Conservation (phyloP, 2,113 vertebrate species). For the Argyrosomus japonicus region DNA sequence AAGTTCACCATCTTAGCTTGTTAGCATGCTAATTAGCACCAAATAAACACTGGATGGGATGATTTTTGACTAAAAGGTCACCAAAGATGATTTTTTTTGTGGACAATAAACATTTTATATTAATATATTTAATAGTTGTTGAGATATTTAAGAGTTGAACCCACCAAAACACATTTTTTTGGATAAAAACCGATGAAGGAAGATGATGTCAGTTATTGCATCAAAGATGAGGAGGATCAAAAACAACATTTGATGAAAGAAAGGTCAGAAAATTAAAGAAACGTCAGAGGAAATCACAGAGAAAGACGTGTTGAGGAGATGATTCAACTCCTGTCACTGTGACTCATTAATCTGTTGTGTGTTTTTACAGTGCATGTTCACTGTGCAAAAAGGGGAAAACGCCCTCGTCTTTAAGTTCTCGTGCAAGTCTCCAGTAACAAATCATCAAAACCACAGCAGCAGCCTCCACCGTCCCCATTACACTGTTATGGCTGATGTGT, state of each 20-base stretch:
- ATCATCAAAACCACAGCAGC: slow-evolving; percentile 17
- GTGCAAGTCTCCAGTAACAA: not conserved
- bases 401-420: slow-evolving; percentile 3
- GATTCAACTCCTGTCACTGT: not conserved
- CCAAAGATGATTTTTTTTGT: not conserved
- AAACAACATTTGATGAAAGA: not conserved
- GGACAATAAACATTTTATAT: not conserved
- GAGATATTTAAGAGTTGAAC: not conserved
- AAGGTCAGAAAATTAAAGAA: not conserved
- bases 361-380: not conserved
- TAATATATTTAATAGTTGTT: not conserved
- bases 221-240: not conserved
- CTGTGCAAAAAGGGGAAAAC: not conserved
- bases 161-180: not conserved
- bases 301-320: not conserved
- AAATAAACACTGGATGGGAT: too few relatives aligned
- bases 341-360: not conserved
- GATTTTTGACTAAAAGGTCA: too few relatives aligned
- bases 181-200: not conserved
- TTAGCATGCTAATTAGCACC: not conserved
- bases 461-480: not conserved
- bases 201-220: not conserved
- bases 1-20: not conserved
- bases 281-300: not conserved
- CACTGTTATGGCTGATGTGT: slow-evolving; percentile 6